These are phyloP conservation scores for Hepsetus odoe DNA, from an alignment of 2,113 vertebrate species.

Conservation along the genomic window DNA sequence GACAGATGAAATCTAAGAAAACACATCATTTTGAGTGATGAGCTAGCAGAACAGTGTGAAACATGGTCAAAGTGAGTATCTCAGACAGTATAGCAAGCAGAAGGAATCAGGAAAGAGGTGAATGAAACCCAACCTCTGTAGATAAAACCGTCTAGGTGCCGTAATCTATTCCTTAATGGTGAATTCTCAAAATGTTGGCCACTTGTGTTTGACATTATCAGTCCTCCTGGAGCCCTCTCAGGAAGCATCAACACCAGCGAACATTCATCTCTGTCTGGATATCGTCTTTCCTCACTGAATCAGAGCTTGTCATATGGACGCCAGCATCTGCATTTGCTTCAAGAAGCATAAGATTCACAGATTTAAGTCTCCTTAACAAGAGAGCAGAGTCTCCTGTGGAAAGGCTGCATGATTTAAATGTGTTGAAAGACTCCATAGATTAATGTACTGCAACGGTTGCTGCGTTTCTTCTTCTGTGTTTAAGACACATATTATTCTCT, in stretches of 20 bases:
- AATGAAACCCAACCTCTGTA: neutral
- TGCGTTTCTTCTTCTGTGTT: neutral
- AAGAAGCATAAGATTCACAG: neutral
- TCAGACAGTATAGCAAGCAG: neutral
- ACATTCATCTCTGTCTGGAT: conserved; percentile 15
- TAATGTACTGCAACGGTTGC: neutral
- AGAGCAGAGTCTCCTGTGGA: neutral
- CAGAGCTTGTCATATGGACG: neutral
- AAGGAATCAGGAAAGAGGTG: neutral
- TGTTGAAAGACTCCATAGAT: neutral
- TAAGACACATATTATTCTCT: neutral
- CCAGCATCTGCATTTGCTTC: neutral
- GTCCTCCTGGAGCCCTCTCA: conserved; percentile 33
- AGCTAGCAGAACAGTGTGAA: neutral
- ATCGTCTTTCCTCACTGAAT: neutral
- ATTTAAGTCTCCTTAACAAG: neutral
- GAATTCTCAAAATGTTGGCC: neutral
- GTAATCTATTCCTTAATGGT: neutral
- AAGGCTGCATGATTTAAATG: neutral
- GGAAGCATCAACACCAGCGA: neutral
- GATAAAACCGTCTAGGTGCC: neutral
- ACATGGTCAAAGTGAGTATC: neutral
- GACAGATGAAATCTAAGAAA: conserved; percentile 50
- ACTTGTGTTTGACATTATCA: conserved; percentile 13
- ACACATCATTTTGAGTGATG: conserved; percentile 20